These are phyloP conservation scores for Gouania willdenowi DNA, from an alignment of 2,797 vertebrate species.

Conservation along the genomic window DNA sequence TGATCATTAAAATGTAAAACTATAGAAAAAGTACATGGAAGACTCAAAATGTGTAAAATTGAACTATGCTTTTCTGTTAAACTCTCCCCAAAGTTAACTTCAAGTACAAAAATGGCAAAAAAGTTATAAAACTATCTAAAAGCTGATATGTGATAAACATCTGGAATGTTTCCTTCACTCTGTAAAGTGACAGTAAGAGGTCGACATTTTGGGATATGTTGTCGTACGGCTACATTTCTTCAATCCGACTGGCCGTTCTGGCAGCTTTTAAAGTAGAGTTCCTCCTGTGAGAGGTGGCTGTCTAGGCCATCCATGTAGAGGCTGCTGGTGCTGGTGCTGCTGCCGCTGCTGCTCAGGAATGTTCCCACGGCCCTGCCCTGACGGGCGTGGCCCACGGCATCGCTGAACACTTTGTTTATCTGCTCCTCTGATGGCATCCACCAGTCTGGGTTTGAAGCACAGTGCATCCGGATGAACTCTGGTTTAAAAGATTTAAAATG, in stretches of 20 bases:
- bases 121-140: conserved; percentile 36
- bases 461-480: conserved; percentile 99
- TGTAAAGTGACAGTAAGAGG: conserved; percentile 47
- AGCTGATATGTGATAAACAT: conserved; percentile 25
- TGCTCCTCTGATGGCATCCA: conserved; percentile 99
- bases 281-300: conserved; percentile 87
- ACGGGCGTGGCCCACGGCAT: conserved; percentile 93
- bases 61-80: conserved; percentile 21
- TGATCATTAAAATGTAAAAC: conserved; percentile 16
- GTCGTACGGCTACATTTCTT: conserved; percentile 61
- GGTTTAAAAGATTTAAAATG: conserved; percentile 14
- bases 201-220: conserved; percentile 49
- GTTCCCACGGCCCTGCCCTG: conserved; percentile 94
- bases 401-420: conserved; percentile 99
- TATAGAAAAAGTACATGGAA: conserved; percentile 44
- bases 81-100: conserved; percentile 19
- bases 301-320: conserved; percentile 89
- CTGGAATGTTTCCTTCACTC: conserved; percentile 62
- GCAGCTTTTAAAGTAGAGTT: conserved; percentile 85
- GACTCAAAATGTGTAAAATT: conserved; percentile 35
- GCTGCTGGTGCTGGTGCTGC: conserved; percentile 84
- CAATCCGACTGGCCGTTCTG: conserved; percentile 89
- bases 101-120: conserved; percentile 42
- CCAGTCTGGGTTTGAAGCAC: conserved; percentile 97
- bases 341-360: conserved; percentile 76